These are phyloP conservation scores for Pygoscelis antarcticus DNA, from an alignment of 2,113 vertebrate genomes.

Conservation along the genomic window DNA sequence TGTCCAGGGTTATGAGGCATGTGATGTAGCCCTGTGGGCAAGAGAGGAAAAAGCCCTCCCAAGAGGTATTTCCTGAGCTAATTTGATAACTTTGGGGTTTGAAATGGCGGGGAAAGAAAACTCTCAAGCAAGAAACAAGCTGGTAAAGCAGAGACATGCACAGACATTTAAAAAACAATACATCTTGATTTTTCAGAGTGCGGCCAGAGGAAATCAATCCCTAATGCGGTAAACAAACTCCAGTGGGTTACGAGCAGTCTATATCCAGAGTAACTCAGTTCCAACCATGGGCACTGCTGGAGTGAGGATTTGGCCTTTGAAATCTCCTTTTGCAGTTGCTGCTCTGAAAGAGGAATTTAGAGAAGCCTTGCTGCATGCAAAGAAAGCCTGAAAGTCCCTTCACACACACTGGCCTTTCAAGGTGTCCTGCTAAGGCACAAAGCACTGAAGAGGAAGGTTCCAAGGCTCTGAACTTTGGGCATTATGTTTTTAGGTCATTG, in stretches of 20 bases:
- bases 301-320: neutral
- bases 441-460: neutral
- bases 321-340: neutral
- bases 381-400: neutral
- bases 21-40: neutral
- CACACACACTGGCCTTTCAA: neutral
- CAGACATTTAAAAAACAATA: neutral
- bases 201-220: neutral
- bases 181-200: neutral
- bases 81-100: constrained; percentile 4
- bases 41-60: constrained; percentile 50
- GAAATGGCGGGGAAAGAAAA: neutral
- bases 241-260: neutral
- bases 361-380: neutral
- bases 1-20: neutral
- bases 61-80: constrained; percentile 45
- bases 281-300: neutral
- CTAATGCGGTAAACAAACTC: neutral
- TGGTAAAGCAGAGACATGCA: neutral
- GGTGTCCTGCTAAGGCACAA: neutral
- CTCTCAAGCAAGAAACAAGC: neutral
- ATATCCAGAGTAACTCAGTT: neutral
- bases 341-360: neutral
- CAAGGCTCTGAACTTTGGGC: neutral
- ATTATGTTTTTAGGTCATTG: neutral